A percentile compares a stretch with the other conserved stretches of the same genome.
Conservation (phyloP, 2,113 vertebrate species). For the Rhinolophus sinicus region DNA sequence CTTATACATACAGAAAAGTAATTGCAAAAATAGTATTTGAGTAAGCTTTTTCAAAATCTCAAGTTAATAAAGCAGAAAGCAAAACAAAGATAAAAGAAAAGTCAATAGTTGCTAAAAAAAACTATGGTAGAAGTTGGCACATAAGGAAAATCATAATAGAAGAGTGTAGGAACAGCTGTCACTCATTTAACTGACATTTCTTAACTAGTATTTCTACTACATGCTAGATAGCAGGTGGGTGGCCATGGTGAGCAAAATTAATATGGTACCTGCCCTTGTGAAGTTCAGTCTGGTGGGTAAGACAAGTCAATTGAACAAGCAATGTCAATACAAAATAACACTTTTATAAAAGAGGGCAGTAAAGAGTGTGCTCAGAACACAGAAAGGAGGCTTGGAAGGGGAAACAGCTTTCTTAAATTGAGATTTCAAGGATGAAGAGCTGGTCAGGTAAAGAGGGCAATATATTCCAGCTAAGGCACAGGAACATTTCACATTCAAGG, state of each 20-base stretch:
- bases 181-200: not conserved
- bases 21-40: not conserved
- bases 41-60: not conserved
- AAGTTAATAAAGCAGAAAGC: not conserved
- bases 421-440: not conserved
- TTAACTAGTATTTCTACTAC: not conserved
- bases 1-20: not conserved
- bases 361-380: not conserved
- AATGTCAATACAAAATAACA: not conserved
- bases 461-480: not conserved
- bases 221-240: not conserved
- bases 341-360: not conserved
- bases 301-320: not conserved
- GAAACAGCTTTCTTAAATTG: not conserved
- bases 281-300: not conserved
- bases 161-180: not conserved
- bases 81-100: constrained; percentile 24
- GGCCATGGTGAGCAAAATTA: not conserved
- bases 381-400: not conserved
- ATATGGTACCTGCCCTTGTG: not conserved
- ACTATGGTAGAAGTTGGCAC: not conserved
- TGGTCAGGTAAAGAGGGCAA: not conserved
- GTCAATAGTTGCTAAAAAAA: not conserved
- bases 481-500: not conserved
- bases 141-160: not conserved